Conservation (phyloP, 2,888 invertebrate species). For the Athetis lepigone region DNA sequence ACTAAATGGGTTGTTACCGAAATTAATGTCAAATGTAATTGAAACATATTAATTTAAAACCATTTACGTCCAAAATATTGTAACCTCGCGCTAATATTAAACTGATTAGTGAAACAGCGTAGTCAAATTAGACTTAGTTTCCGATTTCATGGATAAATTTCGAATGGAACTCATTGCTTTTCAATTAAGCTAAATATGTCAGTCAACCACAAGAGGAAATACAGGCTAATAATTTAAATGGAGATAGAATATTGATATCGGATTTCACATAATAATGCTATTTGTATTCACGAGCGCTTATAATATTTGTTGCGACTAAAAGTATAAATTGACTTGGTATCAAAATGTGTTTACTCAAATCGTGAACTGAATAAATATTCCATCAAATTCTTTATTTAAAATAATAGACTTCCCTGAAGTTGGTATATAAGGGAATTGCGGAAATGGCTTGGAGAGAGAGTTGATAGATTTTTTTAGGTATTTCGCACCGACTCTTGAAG, state of each 20-base stretch:
- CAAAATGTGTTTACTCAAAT: constrained; percentile 43
- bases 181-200: constrained; percentile 55
- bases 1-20: constrained; percentile 20
- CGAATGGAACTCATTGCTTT: constrained; percentile 44
- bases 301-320: constrained; percentile 38
- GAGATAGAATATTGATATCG: constrained; percentile 33
- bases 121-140: constrained; percentile 41
- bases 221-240: constrained; percentile 43
- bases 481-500: neutral
- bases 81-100: neutral
- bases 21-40: constrained; percentile 27
- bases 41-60: constrained; percentile 4
- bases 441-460: neutral
- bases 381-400: constrained; percentile 11
- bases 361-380: constrained; percentile 26
- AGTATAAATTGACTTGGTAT: constrained; percentile 45
- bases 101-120: constrained; percentile 39
- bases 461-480: neutral
- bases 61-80: constrained; percentile 18
- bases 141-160: constrained; percentile 41
- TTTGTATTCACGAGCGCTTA: constrained; percentile 34
- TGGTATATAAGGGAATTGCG: neutral
- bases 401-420: constrained; percentile 5
- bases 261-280: constrained; percentile 29
- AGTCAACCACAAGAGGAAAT: constrained; percentile 24